Evolutionary conservation across 2,113 vertebrate species (phyloP), one percentile per base, ranked within the genome.

Genomic region (Paramormyrops kingsleyae): DNA sequence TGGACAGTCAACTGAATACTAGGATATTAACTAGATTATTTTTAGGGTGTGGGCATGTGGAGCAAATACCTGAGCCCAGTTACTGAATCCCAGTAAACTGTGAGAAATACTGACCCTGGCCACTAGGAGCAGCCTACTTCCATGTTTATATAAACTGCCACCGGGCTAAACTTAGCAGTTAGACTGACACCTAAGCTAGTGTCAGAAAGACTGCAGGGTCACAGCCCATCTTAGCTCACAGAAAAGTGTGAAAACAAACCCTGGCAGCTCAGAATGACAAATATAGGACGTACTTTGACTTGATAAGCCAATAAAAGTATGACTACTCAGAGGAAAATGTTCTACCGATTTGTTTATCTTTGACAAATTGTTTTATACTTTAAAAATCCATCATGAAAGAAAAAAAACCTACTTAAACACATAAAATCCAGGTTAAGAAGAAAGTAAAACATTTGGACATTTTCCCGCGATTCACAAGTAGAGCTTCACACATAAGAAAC

Each of bases 141-240:
- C 35, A 13, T 74, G 39, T 50, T 80, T 42, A 80, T 31, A 17
- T 17, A 80, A 74, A 39, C 49, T 35, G 46, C 87, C 83, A 2
- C 10, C 42, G 88, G 12, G 91, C 93, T 94, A 94, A 95, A 94
- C 92, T 95, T 95, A 95, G 94, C 90, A 84, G 84, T 90, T 87
- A 90, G 46, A 39, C 86, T 93, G 94, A 94, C 92, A 95, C 92
- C 17, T 80, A 17, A 80, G 74, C 74, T 19, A 80, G 15, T 92
- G 74, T 35, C 74, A 80, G 74, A 80, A 80, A 15, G n/a, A 80
- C 35, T 80, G 74, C 62, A 19, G 74, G 74, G 74, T 80, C 35
- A 42, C 74, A 80, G 74, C 15, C 15, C 74, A 80, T 42, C 74
- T 80, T 80, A 80, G 74, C 74, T 80, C 35, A 80, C 17, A 15